Conservation (phyloP, 2,888 invertebrate species). For the Dolichopus griseipennis region DNA sequence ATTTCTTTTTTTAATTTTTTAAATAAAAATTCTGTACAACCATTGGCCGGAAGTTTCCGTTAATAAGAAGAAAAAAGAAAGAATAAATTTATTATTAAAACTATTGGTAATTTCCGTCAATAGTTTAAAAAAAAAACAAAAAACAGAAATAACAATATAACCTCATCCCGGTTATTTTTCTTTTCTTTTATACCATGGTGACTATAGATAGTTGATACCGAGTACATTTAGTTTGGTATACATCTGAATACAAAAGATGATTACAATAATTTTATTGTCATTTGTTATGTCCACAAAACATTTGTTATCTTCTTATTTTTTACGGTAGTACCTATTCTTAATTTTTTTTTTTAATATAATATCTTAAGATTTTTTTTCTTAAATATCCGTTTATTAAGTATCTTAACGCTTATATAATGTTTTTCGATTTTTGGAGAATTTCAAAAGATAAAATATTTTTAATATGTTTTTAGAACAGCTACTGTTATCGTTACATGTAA, state of each 20-base stretch:
- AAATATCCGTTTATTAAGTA: too few species aligned
- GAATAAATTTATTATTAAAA: neutral
- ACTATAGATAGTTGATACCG: neutral
- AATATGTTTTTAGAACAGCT: too few species aligned
- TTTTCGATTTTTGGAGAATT: too few species aligned
- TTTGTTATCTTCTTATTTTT: constrained; percentile 4
- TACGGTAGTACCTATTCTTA: too few species aligned
- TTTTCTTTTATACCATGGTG: neutral
- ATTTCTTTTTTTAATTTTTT: neutral
- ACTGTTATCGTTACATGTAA: too few species aligned
- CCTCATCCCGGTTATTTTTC: neutral
- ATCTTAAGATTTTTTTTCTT: too few species aligned
- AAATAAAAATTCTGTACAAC: neutral
- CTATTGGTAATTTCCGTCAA: neutral
- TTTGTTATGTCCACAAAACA: constrained; percentile 3
- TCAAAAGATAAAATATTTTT: too few species aligned
- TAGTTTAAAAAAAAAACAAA: too few species aligned
- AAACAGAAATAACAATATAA: too few species aligned
- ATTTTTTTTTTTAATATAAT: too few species aligned
- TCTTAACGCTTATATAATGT: too few species aligned
- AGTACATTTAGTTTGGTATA: too few species aligned
- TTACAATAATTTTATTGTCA: neutral
- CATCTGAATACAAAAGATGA: neutral
- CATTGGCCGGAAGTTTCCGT: neutral
- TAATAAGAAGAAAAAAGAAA: neutral